Evolutionary conservation across 2,797 vertebrate genomes (phyloP).

Genomic region (Notoglanidium macrostoma): DNA sequence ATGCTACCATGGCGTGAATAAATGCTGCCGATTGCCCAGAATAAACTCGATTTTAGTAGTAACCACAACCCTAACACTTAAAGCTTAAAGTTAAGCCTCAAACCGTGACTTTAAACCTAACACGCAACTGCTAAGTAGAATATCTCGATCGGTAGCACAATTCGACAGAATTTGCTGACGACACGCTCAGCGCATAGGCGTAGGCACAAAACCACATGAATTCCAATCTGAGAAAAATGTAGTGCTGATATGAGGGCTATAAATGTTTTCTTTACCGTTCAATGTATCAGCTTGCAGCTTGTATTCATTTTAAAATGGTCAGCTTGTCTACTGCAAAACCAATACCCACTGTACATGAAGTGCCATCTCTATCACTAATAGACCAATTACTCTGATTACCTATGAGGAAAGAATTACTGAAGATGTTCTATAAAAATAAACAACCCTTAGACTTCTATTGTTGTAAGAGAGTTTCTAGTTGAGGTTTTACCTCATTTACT

Average conservation of each 20-base stretch:
- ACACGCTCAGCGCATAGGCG: too few species aligned
- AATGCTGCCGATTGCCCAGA: too few species aligned
- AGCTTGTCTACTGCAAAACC: background rate
- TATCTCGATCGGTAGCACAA: too few species aligned
- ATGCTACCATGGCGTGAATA: too few species aligned
- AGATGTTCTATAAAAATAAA: background rate
- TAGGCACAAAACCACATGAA: too few species aligned
- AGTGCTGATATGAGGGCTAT: background rate
- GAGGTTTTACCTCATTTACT: background rate
- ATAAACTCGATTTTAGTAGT: too few species aligned
- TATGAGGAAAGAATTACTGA: background rate
- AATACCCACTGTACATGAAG: background rate
- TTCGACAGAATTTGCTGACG: too few species aligned
- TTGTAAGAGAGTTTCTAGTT: background rate
- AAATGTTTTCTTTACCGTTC: background rate
- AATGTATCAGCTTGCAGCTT: background rate
- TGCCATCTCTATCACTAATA: background rate
- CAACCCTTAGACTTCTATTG: background rate
- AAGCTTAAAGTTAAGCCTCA: too few species aligned
- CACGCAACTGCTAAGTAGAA: too few species aligned
- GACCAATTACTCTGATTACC: background rate
- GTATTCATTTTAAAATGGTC: background rate
- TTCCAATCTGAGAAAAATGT: background rate
- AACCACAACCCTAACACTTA: too few species aligned
- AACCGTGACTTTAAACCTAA: too few species aligned